A percentile compares a stretch with the other conserved stretches of the same genome.
Evolutionary conservation across 1,140 invertebrate genomes (phyloP).

Genomic region (Scaptomyza graminum): DNA sequence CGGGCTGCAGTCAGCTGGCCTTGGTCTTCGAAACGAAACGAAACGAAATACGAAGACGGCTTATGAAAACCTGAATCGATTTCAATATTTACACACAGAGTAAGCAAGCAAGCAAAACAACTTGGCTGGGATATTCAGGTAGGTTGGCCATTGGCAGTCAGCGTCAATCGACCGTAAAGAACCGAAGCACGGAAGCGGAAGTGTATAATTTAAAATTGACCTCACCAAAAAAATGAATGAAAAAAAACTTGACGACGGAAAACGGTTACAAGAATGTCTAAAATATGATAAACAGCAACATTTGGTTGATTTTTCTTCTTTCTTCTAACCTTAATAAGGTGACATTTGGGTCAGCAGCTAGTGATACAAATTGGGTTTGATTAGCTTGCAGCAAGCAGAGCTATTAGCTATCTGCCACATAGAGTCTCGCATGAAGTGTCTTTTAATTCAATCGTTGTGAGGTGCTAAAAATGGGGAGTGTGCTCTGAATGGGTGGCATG

Average conservation of each 20-base stretch:
- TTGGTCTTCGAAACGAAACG: slow-evolving; percentile 2
- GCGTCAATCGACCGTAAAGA: slow-evolving; percentile 73
- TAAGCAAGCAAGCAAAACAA: slow-evolving; percentile 10
- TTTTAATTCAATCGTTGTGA: slow-evolving; percentile 27
- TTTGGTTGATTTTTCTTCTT: slow-evolving; percentile 14
- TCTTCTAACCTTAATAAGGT: slow-evolving; percentile 50
- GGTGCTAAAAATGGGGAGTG: slow-evolving; percentile 1
- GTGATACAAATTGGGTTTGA: slow-evolving; percentile 37
- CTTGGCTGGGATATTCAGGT: slow-evolving; percentile 5
- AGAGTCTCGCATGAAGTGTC: background rate
- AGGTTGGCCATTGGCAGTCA: slow-evolving; percentile 24
- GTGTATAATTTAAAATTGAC: slow-evolving; percentile 83
- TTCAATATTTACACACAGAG: slow-evolving; percentile 75
- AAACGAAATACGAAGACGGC: slow-evolving; percentile 15
- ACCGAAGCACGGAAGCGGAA: slow-evolving; percentile 68
- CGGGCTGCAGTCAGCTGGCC: slow-evolving; percentile 48
- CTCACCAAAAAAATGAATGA: slow-evolving; percentile 37
- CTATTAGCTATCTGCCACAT: background rate
- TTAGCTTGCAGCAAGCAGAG: slow-evolving; percentile 18
- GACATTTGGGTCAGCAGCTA: slow-evolving; percentile 15
- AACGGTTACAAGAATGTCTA: slow-evolving; percentile 45
- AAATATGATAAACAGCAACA: slow-evolving; percentile 71
- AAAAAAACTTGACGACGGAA: slow-evolving; percentile 2
- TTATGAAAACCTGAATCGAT: slow-evolving; percentile 79
- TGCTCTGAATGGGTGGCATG: no score